Evolutionary conservation across 1,140 invertebrate genomes (phyloP), one percentile per base, ranked within the genome.

Genomic region (Zaprionus camerounensis): DNA sequence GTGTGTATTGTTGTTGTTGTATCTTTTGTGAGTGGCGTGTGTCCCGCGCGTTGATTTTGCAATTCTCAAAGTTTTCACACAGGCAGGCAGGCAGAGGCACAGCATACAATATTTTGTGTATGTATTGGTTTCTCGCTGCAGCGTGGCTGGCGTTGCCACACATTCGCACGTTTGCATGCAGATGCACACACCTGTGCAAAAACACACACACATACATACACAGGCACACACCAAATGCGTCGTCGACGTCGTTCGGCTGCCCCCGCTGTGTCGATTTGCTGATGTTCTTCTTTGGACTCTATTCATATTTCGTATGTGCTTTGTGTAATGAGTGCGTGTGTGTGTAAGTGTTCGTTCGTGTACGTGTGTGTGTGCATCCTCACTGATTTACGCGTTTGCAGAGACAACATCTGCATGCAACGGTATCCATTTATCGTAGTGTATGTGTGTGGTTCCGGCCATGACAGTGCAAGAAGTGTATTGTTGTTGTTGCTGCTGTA

Each of bases 151-250:
- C 82, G 85, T 88, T 91, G 86, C 86, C 87, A 91, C 55, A 66
- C 73, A 65, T 51, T 76, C 72, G 62, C 64, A 67, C 56, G 68
- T 76, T 82, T 78, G 31, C 68, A 76, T 76, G 69, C 69, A 76
- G 68, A 72, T 75, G 69, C 69, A 76, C 91, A 82, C 87, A 91
- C 87, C 82, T 90, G 84, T 88, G 85, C 79, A 82, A 85, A 57
- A 71, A 64, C 61, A 71, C 69, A 71, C 17, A n/a, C 65, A 57
- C 38, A 34, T n/a, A 56, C 66, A 44, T 36, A 22, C 53, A 46
- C 24, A 34, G 31, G 9, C 9, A 38, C 53, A 28, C 36, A 36
- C 55, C 56, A 71, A 64, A 71, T 56, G 68, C 71, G 65, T 74
- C 26, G 67, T 41, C 49, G 51, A 22, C 28, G 61, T 51, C n/a